phyloP scores from a whole-genome alignment of 2,113 vertebrate species.

The Puffinus mauretanicus region DNA sequence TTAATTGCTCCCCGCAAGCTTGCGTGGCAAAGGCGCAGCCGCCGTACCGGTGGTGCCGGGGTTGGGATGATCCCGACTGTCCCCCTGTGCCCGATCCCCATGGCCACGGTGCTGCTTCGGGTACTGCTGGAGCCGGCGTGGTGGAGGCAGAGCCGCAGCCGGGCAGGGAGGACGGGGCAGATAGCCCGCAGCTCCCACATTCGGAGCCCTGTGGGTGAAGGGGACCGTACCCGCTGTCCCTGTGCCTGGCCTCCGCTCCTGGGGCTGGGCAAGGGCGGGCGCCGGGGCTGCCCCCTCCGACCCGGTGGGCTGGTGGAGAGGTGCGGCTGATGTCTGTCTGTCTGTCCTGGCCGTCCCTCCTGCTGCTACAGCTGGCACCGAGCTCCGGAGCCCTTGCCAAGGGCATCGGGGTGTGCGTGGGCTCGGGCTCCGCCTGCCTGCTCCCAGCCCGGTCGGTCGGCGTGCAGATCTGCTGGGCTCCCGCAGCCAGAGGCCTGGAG shows the following conservation, averaged over 20 bases:
- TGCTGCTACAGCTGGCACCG: neutral
- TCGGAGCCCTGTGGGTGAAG: fast-evolving
- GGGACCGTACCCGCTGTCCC: fast-evolving
- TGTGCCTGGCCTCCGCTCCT: neutral
- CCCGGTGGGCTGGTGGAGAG: neutral
- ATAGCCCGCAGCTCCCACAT: fast-evolving
- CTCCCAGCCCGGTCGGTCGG: neutral
- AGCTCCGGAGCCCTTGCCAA: neutral
- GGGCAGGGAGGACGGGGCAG: neutral
- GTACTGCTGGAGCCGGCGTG: neutral
- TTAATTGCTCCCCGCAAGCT: neutral
- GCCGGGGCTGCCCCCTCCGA: neutral
- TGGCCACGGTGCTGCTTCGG: neutral
- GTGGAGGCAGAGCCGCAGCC: neutral
- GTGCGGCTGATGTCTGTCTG: neutral
- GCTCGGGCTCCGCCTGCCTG: neutral
- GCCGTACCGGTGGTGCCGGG: fast-evolving
- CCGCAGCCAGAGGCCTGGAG: neutral
- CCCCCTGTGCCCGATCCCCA: fast-evolving
- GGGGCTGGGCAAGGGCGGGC: neutral
- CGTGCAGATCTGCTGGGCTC: neutral
- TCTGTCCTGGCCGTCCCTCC: neutral
- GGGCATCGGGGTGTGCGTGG: neutral
- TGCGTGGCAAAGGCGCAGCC: fast-evolving
- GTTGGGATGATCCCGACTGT: neutral